Conservation (phyloP, 2,888 invertebrate genomes). For the Rhagonycha lutea region DNA sequence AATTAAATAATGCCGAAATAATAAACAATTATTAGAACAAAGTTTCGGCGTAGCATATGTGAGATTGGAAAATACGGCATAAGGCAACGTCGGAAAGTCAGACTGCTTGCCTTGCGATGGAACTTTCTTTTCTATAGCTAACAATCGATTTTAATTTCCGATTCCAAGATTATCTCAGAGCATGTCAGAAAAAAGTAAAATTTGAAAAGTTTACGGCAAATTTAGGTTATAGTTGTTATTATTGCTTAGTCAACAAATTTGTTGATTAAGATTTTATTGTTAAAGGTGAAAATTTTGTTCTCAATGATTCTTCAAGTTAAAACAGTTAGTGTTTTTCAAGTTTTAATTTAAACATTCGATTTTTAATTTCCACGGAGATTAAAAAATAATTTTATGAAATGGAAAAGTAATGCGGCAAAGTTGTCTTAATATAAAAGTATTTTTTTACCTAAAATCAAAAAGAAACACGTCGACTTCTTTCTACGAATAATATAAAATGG, state of each 20-base stretch:
- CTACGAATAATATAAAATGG: not conserved
- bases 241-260: constrained; percentile 18
- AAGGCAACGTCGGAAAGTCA: constrained; percentile 24
- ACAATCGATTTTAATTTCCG: constrained; percentile 45
- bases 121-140: constrained; percentile 35
- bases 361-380: not conserved
- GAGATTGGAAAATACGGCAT: constrained; percentile 36
- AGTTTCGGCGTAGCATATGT: constrained; percentile 43
- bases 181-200: constrained; percentile 30
- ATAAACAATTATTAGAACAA: constrained; percentile 43
- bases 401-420: not conserved
- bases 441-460: not conserved
- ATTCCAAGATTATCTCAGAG: constrained; percentile 39
- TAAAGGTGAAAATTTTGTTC: not conserved
- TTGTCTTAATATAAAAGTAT: not conserved
- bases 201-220: constrained; percentile 32
- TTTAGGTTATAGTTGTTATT: constrained; percentile 14
- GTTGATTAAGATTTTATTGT: not conserved
- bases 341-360: not conserved
- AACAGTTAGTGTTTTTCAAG: not conserved
- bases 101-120: constrained; percentile 33
- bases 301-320: not conserved
- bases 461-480: not conserved
- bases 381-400: not conserved
- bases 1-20: constrained; percentile 23